Evolutionary conservation across 2,888 invertebrate species (phyloP).

Genomic region (Saturnia pavonia): DNA sequence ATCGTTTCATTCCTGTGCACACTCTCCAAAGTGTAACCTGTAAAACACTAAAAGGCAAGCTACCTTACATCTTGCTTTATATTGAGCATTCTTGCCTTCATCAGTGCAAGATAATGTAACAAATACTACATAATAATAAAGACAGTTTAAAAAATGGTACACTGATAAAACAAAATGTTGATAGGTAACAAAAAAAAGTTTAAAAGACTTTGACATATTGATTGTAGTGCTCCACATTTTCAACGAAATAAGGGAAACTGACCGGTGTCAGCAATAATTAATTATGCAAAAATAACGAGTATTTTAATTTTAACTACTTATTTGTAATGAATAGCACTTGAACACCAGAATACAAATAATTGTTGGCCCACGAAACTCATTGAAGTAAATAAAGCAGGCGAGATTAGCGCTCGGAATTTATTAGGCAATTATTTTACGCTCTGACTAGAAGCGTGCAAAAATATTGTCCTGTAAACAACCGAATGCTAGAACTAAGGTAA

Average conservation of each 20-base stretch:
- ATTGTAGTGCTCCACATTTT: not conserved
- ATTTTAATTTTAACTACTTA: not conserved
- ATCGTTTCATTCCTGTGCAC: too few species aligned
- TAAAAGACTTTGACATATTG: too few species aligned
- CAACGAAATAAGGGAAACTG: not conserved
- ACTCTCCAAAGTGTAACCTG: too few species aligned
- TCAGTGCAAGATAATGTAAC: too few species aligned
- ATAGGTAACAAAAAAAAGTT: too few species aligned
- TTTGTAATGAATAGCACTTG: conserved; percentile 9
- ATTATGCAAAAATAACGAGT: not conserved
- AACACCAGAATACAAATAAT: conserved; percentile 26
- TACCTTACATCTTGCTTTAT: too few species aligned
- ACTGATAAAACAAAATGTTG: too few species aligned
- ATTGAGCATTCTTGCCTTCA: too few species aligned
- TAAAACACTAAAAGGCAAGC: too few species aligned
- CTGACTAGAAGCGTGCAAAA: conserved; percentile 5
- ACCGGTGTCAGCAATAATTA: not conserved
- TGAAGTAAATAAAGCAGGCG: conserved; percentile 38
- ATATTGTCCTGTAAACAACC: conserved; percentile 19
- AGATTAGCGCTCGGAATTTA: conserved; percentile 45
- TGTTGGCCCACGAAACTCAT: conserved; percentile 31
- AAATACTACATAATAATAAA: too few species aligned
- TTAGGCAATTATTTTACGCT: conserved; percentile 37
- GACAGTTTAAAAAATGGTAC: too few species aligned
- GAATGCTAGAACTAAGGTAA: not conserved